A percentile compares a stretch with the other conserved stretches of the same genome.
phyloP scores from a whole-genome alignment of 2,113 vertebrate species.

The Elaphurus davidianus region DNA sequence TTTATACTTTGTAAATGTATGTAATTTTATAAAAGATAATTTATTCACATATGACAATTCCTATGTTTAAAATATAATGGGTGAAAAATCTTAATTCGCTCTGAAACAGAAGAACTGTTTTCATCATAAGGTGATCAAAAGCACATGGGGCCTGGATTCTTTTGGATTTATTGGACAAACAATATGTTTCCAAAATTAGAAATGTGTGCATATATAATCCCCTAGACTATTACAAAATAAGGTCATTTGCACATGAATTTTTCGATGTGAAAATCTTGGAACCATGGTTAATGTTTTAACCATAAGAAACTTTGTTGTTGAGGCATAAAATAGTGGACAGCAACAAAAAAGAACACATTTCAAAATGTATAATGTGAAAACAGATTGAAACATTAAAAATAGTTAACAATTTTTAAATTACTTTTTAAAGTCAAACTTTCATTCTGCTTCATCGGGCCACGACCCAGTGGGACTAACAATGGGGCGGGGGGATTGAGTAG shows the following conservation, averaged over 20 bases:
- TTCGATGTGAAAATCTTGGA: neutral
- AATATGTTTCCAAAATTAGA: neutral
- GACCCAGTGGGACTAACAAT: constrained; percentile 67
- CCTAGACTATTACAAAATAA: neutral
- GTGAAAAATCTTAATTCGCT: constrained; percentile 1
- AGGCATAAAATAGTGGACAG: neutral
- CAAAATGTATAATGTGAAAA: neutral
- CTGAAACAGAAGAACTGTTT: neutral
- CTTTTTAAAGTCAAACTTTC: neutral
- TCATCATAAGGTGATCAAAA: neutral
- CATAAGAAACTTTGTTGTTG: neutral
- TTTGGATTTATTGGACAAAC: neutral
- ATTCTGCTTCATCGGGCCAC: neutral
- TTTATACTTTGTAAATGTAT: neutral
- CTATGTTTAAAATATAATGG: neutral
- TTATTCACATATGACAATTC: neutral
- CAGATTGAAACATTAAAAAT: neutral
- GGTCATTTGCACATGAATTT: neutral
- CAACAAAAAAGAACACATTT: neutral
- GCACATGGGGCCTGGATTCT: neutral
- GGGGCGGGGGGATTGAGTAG: constrained; percentile 28
- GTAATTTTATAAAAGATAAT: neutral
- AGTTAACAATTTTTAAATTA: neutral
- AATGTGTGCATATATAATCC: neutral
- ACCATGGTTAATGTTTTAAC: neutral